Evolutionary conservation across 64 coral and sea anemone species (phyloP), one percentile per base, ranked within the genome.

Genomic region (Platygyra sinensis): DNA sequence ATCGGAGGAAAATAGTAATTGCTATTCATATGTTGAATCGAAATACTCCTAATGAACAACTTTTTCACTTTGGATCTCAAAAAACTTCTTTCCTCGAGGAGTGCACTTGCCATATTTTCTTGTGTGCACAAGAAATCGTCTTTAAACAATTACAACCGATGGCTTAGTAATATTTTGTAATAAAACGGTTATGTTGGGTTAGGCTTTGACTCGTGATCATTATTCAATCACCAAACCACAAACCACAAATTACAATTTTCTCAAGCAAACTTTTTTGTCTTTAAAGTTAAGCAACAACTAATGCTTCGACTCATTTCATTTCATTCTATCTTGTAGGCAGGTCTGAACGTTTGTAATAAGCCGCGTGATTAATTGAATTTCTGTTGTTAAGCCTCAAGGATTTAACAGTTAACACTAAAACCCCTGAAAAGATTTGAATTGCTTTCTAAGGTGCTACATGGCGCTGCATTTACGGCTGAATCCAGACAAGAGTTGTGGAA

Each of bases 31-130:
- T 42, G 46, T 49, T 64, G 28, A 46, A 25, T 67, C 63, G 20
- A 83, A 39, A 71, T 71, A 85, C 62, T 63, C 60, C 36, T 62
- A 85, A 62, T 85, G 50, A 85, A 85, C 72, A 11, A 85, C 6
- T 50, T n/a, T 71, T 85, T 71, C 33, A 67, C 39, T 63, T 71
- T 85, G 20, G 15, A 33, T 7, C 62, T 71, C 50, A n/a, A 12
- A 24, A 33, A 61, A 61, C 30, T 80, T 82, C 60, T 32, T 20
- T 60, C 60, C 30, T 64, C 60, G 19, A 28, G 50, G 20, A 28
- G 25, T 24, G 3, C 25, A 57, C n/a, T 27, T 25, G 6, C 9
- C 29, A 62, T 24, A 36, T 17, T 64, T 64, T 27, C 4, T 59
- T 64, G 19, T 18, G 52, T 25, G 38, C 74, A 30, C 32, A 74